Conservation (phyloP, 2,888 invertebrate genomes). For the Hymenopus coronatus region DNA sequence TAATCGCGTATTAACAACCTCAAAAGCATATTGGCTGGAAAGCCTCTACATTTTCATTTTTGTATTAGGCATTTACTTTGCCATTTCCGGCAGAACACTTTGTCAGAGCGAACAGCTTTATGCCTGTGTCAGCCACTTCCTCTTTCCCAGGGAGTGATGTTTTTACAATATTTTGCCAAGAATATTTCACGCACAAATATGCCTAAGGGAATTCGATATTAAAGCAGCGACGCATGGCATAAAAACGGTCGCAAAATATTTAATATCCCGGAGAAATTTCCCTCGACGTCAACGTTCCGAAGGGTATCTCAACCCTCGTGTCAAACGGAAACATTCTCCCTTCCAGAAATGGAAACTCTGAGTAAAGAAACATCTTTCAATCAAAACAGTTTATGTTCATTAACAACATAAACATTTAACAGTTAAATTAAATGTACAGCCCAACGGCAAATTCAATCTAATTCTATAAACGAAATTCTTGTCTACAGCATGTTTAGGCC, state of each 20-base stretch:
- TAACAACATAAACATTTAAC: not conserved
- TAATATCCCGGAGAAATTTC: not conserved
- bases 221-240: not conserved
- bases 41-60: not conserved
- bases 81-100: not conserved
- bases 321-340: not conserved
- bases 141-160: not conserved
- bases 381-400: not conserved
- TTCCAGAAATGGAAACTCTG: not conserved
- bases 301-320: not conserved
- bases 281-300: not conserved
- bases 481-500: too few species aligned
- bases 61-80: not conserved
- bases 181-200: not conserved
- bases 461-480: not conserved
- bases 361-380: not conserved
- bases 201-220: constrained; percentile 2
- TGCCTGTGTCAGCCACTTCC: not conserved
- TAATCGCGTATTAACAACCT: not conserved
- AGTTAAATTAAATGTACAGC: not conserved
- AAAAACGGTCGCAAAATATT: constrained; percentile 8
- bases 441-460: not conserved
- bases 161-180: not conserved
- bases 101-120: not conserved
- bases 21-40: not conserved